phyloP scores from a whole-genome alignment of 2,888 invertebrate genomes.

The Clitarchus hookeri region DNA sequence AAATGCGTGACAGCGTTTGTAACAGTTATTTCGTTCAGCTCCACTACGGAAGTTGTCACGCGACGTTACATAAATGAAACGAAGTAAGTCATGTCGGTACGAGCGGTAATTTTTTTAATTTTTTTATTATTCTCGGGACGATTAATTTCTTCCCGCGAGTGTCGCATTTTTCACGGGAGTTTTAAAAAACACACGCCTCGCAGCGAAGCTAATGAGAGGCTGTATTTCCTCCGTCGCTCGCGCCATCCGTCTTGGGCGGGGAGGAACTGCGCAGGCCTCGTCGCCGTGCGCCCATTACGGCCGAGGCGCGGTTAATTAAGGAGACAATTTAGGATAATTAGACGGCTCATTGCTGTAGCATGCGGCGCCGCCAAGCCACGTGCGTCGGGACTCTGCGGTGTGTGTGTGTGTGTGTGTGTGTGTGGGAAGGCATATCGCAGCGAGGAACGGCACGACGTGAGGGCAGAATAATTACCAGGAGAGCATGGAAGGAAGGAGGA shows the following conservation, averaged over 20 bases:
- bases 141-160: neutral
- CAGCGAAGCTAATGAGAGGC: neutral
- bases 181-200: neutral
- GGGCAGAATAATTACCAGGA: neutral
- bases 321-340: conserved; percentile 14
- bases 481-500: neutral
- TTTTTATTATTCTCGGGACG: neutral
- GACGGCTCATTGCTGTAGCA: neutral
- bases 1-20: no score
- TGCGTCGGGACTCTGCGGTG: neutral
- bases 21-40: no score
- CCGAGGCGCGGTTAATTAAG: neutral
- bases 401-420: no score
- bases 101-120: neutral
- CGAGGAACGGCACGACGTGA: neutral
- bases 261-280: neutral
- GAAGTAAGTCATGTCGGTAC: no score
- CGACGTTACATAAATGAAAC: no score
- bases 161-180: neutral
- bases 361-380: neutral
- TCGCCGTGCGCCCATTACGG: neutral
- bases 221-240: neutral
- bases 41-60: no score
- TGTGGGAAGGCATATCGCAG: no score
- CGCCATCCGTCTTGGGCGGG: neutral